Evolutionary conservation across 2,113 vertebrate genomes (phyloP), one percentile per base, ranked within the genome.

Genomic region (Callionymus lyra): DNA sequence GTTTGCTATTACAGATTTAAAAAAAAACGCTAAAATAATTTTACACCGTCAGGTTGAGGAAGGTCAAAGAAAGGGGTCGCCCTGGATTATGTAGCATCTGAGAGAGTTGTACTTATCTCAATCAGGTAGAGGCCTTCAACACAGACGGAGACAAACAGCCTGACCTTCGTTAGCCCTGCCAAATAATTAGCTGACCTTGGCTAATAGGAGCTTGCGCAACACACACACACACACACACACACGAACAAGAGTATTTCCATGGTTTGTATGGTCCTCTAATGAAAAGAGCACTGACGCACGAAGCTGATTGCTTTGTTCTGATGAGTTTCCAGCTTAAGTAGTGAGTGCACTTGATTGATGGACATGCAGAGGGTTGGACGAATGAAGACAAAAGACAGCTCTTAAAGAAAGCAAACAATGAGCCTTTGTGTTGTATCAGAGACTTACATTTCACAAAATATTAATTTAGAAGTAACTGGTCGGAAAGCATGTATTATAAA

Each of bases 111-210:
- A 77, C 73, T 81, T 77, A 80, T 78, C 63, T 76, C 78, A 72
- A 80, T 84, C 75, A 79, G 63, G 59, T 77, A 56, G 47, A 76
- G 47, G 56, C 65, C 61, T 44, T 76, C 65, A 68, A 51, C 53
- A 59, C 56, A 65, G 59, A 80, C 74, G 77, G 57, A 60, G 70
- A 81, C 68, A 71, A 73, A 63, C 78, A 70, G 53, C 39, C 55
- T 84, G 76, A 81, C 82, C 82, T 85, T 86, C 82, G 82, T 84
- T 85, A 85, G 57, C 71, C 65, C 53, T 69, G 72, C 73, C 73
- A 79, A 82, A 85, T 82, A 85, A 83, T 84, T 85, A 80, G 73
- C 77, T 82, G 80, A 80, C 82, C 80, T 75, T 47, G 63, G 63
- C 74, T 84, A 82, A 84, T 85, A 72, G 77, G 66, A 70, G 68